Percentiles rank a stretch among this genome's conserved stretches.
These are phyloP conservation scores for Eulemur coronatus DNA, from an alignment of 2,797 vertebrate genomes.

Conservation along the genomic window DNA sequence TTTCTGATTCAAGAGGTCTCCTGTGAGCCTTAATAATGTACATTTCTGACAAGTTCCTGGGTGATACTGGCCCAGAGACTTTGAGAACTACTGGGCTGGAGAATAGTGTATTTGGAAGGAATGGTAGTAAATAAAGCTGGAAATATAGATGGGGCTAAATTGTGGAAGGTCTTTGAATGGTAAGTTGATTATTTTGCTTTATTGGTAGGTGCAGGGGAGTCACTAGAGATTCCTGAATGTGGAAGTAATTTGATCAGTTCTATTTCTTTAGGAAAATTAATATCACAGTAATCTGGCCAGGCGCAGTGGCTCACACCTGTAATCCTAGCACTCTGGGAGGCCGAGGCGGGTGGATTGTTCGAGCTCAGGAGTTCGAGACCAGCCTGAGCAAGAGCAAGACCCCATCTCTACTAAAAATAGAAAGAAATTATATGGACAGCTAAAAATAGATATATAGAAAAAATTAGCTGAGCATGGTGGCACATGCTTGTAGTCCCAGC, in stretches of 20 bases:
- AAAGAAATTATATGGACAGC: no score
- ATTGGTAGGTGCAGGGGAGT: background rate
- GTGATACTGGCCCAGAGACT: background rate
- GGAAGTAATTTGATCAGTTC: conserved; percentile 6
- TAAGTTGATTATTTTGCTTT: conserved; percentile 32
- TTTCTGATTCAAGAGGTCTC: background rate
- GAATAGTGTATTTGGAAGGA: background rate
- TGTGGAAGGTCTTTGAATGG: background rate
- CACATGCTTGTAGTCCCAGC: no score
- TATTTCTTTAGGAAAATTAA: conserved; percentile 31
- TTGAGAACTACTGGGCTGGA: background rate
- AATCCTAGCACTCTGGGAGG: no score
- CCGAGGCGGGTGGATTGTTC: no score
- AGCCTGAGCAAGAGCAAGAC: no score
- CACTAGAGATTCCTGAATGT: background rate
- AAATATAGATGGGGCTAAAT: background rate
- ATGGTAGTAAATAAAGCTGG: background rate
- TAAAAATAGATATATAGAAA: no score
- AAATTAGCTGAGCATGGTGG: no score
- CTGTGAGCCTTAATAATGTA: background rate
- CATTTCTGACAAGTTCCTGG: background rate
- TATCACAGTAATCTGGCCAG: background rate
- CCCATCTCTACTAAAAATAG: no score
- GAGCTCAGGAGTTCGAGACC: no score
- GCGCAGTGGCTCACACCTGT: no score